phyloP scores from a whole-genome alignment of 2,113 vertebrate species.

The Eubucco bourcierii region DNA sequence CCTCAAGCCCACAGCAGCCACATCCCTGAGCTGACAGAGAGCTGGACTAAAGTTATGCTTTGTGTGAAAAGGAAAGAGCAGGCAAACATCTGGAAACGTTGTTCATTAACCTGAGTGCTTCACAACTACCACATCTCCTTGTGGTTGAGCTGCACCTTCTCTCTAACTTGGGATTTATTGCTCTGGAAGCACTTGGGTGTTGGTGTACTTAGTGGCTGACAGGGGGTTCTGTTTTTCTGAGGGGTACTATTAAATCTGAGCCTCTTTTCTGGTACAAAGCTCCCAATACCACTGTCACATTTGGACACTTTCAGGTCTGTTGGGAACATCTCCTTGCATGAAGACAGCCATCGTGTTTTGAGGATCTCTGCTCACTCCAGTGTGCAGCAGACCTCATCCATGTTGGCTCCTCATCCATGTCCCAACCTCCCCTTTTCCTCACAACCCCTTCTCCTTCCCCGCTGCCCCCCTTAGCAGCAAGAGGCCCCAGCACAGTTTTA shows the following conservation, averaged over 20 bases:
- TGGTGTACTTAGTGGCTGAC: not conserved
- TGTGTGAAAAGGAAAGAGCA: not conserved
- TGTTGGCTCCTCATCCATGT: not conserved
- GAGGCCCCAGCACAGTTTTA: not conserved
- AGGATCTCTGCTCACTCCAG: not conserved
- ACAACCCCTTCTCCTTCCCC: fast-evolving
- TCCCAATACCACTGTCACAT: not conserved
- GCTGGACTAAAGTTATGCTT: not conserved
- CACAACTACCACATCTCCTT: not conserved
- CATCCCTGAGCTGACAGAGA: not conserved
- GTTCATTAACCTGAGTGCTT: not conserved
- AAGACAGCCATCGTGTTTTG: not conserved
- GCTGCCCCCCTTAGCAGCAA: fast-evolving
- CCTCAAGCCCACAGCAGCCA: not conserved
- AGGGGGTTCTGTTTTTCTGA: not conserved
- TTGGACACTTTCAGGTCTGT: not conserved
- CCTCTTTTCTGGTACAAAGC: not conserved
- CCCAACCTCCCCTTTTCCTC: not conserved
- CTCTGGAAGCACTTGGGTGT: not conserved
- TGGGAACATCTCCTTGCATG: not conserved
- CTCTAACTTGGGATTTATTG: not conserved
- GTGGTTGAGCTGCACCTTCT: not conserved
- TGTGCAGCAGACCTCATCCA: no score
- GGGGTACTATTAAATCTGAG: not conserved
- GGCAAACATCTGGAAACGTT: not conserved